Percentiles rank a stretch among this genome's conserved stretches.
Conservation (phyloP, 2,888 invertebrate species). For the Dioctria linearis region DNA sequence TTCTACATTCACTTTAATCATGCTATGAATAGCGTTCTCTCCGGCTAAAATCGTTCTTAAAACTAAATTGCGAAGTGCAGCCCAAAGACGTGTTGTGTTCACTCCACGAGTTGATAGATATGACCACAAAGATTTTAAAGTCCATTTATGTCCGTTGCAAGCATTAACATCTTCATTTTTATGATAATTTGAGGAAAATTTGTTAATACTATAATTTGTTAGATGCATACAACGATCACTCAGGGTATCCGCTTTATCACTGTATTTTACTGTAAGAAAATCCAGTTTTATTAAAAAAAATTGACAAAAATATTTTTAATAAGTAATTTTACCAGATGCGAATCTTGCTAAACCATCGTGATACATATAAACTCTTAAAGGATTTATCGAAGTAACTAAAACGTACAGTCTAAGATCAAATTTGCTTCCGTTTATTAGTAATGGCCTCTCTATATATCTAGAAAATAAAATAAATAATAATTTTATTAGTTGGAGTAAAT, state of each 20-base stretch:
- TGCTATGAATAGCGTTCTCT: conserved; percentile 82
- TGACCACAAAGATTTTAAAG: conserved; percentile 78
- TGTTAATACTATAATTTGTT: conserved; percentile 94
- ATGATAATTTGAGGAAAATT: conserved; percentile 87
- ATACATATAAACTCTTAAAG: conserved; percentile 92
- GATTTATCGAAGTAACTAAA: conserved; percentile 94
- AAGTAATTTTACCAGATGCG: conserved; percentile 82
- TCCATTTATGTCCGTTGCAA: conserved; percentile 97
- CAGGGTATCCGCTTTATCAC: conserved; percentile 82
- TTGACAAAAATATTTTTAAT: not conserved
- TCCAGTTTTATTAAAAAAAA: conserved; percentile 28
- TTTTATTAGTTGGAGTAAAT: not conserved
- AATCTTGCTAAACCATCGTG: conserved; percentile 97
- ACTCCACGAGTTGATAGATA: conserved; percentile 75
- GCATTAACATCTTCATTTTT: conserved; percentile 92
- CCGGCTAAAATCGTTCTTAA: conserved; percentile 94
- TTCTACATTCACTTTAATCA: conserved; percentile 82
- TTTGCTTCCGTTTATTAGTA: conserved; percentile 94
- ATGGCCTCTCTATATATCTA: conserved; percentile 85
- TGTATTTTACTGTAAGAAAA: conserved; percentile 80
- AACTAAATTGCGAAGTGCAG: conserved; percentile 89
- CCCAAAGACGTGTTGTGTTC: conserved; percentile 86
- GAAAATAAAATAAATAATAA: not conserved
- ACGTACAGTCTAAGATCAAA: conserved; percentile 98
- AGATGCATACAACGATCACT: conserved; percentile 93